Base-by-base conservation (phyloP, 2,888 invertebrate species). In the Sisyra terminalis region DNA sequence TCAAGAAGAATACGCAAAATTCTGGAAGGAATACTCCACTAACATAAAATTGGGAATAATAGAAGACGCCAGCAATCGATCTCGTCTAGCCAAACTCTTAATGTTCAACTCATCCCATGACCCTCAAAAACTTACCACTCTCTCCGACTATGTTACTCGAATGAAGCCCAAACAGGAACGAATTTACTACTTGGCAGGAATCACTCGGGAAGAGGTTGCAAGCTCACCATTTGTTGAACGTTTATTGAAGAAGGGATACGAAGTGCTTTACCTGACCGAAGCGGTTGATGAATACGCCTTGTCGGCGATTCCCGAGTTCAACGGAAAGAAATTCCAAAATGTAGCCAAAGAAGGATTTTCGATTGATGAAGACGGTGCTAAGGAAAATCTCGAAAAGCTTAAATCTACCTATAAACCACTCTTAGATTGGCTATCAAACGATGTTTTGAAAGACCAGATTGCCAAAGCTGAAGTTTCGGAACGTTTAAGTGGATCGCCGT, bases 11-110 rank as follows among this genome's bases (percentile, higher is more conserved):
- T 96, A 88, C 61, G 78, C 82, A 16, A 79, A 78, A 54, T 97
- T 98, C 78, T 98, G 97, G 97, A 93, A 93, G 64, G 97, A 99
- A 67, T 98, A 88, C 68, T 92, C 93, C 44, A 99, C 97, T 48
- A 97, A 96, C 65, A 76, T 94, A 51, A 94, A 96, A 65, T 69
- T 96, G 52, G 98, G 98, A 45, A 78, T 96, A 15, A 93, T 97
- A 71, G 98, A 98, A 68, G 98, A 98, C 67, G 85, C 94, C 32
- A 80, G 87, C 52, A 98, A 98, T 70, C 78, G 97, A 46, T 90
- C 92, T 39, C 79, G 98, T 43, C 70, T 98, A 43, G 90, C 96
- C 46, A 98, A 99, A 66, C 71, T 99, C 46, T 70, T 98, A 50
- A 75, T 83, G 52, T 98, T 97, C 77, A 71, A 75, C 50, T 83